Percentiles rank a stretch among this genome's conserved stretches.
These are phyloP conservation scores for Anolis apletophallus DNA, from an alignment of 2,797 vertebrate species.

Conservation along the genomic window DNA sequence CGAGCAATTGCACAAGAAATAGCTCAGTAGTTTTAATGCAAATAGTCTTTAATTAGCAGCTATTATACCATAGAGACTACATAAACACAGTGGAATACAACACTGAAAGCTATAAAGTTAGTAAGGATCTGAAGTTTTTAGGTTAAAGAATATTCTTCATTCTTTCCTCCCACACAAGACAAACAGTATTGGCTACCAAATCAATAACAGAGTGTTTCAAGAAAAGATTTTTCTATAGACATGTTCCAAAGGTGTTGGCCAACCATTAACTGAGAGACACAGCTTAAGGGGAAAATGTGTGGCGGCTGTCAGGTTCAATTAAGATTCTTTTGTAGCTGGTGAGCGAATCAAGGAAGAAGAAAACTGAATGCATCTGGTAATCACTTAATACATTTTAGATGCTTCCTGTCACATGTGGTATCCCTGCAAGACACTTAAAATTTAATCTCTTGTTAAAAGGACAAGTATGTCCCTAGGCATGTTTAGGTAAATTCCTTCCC, in stretches of 20 bases:
- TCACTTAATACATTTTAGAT: not conserved
- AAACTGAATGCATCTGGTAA: not conserved
- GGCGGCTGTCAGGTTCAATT: slow-evolving; percentile 1
- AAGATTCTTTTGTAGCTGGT: slow-evolving; percentile 12
- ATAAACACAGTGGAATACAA: not conserved
- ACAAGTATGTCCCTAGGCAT: not conserved
- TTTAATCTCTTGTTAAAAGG: not conserved
- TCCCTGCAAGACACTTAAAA: not conserved
- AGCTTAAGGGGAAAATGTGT: not conserved
- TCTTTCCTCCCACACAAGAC: not conserved
- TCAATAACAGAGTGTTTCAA: not conserved
- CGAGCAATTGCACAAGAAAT: slow-evolving; percentile 36
- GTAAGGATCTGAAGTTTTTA: not conserved
- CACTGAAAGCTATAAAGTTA: slow-evolving; percentile 3
- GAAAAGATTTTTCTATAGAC: not conserved
- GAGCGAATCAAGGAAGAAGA: not conserved
- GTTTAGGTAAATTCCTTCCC: not conserved
- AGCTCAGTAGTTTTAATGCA: slow-evolving; percentile 31
- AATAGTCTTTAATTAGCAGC: slow-evolving; percentile 57
- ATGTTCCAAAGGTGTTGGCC: not conserved
- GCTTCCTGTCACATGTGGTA: not conserved
- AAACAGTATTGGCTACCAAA: not conserved
- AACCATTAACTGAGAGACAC: not conserved
- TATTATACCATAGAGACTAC: slow-evolving; percentile 49
- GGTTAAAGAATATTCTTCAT: not conserved